Evolutionary conservation across 2,888 invertebrate genomes (phyloP).

Genomic region (Pheosia tremula): DNA sequence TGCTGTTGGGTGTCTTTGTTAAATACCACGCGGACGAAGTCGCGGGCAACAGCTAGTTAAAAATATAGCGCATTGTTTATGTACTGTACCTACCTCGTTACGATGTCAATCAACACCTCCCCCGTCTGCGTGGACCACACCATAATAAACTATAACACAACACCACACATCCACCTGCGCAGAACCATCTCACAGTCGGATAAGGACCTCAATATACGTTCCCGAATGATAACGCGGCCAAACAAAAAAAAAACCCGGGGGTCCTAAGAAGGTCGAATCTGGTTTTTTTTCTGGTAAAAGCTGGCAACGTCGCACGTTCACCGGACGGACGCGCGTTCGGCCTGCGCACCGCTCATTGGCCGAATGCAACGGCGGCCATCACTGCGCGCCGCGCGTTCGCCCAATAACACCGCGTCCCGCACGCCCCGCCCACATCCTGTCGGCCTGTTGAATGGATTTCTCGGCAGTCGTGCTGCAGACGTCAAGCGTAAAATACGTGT

Average conservation of each 20-base stretch:
- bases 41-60: too few species aligned
- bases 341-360: slow-evolving; percentile 81
- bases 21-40: too few species aligned
- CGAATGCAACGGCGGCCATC: slow-evolving; percentile 81
- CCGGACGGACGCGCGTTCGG: slow-evolving; percentile 80
- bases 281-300: slow-evolving; percentile 79
- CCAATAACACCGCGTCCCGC: slow-evolving; percentile 80
- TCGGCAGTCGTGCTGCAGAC: slow-evolving; percentile 71
- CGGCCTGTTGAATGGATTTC: slow-evolving; percentile 77
- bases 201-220: slow-evolving; percentile 75
- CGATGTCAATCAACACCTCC: slow-evolving; percentile 80
- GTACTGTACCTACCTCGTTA: slow-evolving; percentile 78
- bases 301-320: slow-evolving; percentile 80
- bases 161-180: slow-evolving; percentile 76
- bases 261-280: slow-evolving; percentile 84
- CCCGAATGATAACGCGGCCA: slow-evolving; percentile 82
- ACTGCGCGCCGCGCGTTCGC: slow-evolving; percentile 62
- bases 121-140: slow-evolving; percentile 81
- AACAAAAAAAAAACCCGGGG: slow-evolving; percentile 81
- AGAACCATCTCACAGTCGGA: slow-evolving; percentile 75
- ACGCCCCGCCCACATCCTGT: slow-evolving; percentile 81
- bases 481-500: slow-evolving; percentile 50
- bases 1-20: too few species aligned
- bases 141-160: slow-evolving; percentile 73
- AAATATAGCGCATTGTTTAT: slow-evolving; percentile 40